Evolutionary conservation across 2,888 invertebrate genomes (phyloP).

Genomic region (Coenonympha glycerion): DNA sequence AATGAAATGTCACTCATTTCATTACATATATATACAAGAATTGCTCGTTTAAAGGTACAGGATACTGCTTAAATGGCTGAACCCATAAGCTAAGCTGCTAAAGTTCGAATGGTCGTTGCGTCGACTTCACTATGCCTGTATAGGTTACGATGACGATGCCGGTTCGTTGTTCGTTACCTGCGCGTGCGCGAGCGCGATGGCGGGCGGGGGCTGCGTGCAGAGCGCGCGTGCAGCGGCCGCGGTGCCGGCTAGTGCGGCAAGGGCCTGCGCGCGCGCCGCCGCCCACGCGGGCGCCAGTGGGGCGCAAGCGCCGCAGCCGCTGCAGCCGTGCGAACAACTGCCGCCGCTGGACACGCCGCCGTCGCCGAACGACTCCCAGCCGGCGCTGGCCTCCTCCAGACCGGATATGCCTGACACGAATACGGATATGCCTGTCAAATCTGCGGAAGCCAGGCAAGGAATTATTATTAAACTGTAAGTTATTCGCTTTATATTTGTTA

Average conservation of each 20-base stretch:
- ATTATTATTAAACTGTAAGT: no score
- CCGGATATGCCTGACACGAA: conserved; percentile 45
- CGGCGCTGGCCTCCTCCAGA: conserved; percentile 46
- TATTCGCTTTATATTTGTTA: no score
- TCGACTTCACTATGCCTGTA: no score
- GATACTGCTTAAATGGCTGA: no score
- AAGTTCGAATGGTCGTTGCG: background rate
- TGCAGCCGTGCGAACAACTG: conserved; percentile 42
- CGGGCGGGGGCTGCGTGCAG: conserved; percentile 94
- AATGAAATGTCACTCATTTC: no score
- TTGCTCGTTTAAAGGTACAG: no score
- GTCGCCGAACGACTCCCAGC: conserved; percentile 46
- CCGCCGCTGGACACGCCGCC: conserved; percentile 41
- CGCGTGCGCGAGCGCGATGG: conserved; percentile 85
- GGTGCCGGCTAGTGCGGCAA: conserved; percentile 76
- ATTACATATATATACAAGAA: no score
- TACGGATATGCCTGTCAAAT: no score
- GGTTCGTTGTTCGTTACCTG: no score
- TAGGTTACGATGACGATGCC: no score
- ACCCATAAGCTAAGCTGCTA: no score
- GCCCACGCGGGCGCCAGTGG: conserved; percentile 45
- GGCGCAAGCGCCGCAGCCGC: conserved; percentile 59
- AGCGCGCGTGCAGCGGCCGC: conserved; percentile 81
- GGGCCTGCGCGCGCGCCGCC: conserved; percentile 82
- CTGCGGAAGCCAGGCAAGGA: no score